A percentile compares a stretch with the other conserved stretches of the same genome.
phyloP scores from a whole-genome alignment of 2,888 invertebrate species.

The Synanthedon tipuliformis region DNA sequence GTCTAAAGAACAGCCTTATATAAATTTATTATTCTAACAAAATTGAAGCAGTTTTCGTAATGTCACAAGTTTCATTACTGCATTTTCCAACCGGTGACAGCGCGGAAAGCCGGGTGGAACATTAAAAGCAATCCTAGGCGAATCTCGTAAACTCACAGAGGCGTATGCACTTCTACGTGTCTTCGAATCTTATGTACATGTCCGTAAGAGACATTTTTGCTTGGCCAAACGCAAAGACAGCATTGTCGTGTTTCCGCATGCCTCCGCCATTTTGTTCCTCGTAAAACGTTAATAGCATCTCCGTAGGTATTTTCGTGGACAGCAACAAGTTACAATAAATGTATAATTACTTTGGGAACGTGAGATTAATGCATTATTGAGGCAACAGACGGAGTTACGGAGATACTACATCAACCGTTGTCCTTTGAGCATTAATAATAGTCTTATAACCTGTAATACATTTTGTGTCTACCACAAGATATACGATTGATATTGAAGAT shows the following conservation, averaged over 20 bases:
- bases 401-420: too few relatives aligned
- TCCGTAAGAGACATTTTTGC: slow-evolving; percentile 21
- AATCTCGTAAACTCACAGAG: slow-evolving; percentile 34
- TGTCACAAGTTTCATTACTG: too few relatives aligned
- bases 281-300: slow-evolving; percentile 59
- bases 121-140: slow-evolving; percentile 57
- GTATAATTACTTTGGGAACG: slow-evolving; percentile 41
- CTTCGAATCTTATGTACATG: slow-evolving; percentile 15
- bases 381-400: too few relatives aligned
- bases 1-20: too few relatives aligned
- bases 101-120: slow-evolving; percentile 39
- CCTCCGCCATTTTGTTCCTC: slow-evolving; percentile 54
- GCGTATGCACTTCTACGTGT: neutral
- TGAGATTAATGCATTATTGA: slow-evolving; percentile 5
- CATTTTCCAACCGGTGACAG: slow-evolving; percentile 8
- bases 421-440: too few relatives aligned
- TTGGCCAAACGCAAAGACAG: slow-evolving; percentile 4
- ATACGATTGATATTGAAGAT: too few relatives aligned
- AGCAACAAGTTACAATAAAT: slow-evolving; percentile 62
- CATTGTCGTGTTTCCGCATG: slow-evolving; percentile 25
- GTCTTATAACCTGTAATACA: too few relatives aligned
- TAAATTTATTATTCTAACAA: too few relatives aligned
- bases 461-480: too few relatives aligned
- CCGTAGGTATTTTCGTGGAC: slow-evolving; percentile 42
- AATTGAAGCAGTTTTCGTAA: too few relatives aligned